Evolutionary conservation across 2,113 vertebrate species (phyloP).

Genomic region (Passer domesticus): DNA sequence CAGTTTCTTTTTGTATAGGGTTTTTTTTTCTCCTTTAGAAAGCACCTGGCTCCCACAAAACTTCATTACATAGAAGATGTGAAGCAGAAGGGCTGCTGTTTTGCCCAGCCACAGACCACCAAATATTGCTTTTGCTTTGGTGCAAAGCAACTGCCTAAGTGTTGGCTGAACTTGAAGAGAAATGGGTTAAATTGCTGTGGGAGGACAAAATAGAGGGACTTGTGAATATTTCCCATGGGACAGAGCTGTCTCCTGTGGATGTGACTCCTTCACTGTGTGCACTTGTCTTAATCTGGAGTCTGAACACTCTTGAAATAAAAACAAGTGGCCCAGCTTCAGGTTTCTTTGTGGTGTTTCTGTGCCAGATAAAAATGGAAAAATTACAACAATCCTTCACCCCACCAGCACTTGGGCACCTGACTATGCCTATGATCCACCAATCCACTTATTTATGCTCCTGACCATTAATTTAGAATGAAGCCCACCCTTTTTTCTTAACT

Average conservation of each 20-base stretch:
- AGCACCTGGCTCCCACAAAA: neutral
- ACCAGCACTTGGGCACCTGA: neutral
- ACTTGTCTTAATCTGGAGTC: neutral
- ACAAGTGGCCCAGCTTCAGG: neutral
- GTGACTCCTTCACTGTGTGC: neutral
- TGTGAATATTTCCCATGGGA: neutral
- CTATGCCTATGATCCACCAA: rapidly evolving
- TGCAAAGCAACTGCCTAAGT: neutral
- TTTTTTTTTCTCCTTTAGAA: neutral
- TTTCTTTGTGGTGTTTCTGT: neutral
- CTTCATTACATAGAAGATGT: neutral
- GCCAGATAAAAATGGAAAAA: neutral
- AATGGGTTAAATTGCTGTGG: neutral
- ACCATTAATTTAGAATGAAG: neutral
- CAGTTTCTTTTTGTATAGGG: neutral
- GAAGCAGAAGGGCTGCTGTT: neutral
- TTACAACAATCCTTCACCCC: neutral
- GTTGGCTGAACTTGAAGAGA: neutral
- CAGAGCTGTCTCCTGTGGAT: neutral
- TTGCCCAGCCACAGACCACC: rapidly evolving
- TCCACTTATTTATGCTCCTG: neutral
- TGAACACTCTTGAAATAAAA: neutral
- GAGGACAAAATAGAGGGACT: neutral
- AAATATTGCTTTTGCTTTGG: rapidly evolving
- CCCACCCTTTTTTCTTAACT: neutral